Conservation (phyloP, 2,888 invertebrate species). For the Drosophila cognata region DNA sequence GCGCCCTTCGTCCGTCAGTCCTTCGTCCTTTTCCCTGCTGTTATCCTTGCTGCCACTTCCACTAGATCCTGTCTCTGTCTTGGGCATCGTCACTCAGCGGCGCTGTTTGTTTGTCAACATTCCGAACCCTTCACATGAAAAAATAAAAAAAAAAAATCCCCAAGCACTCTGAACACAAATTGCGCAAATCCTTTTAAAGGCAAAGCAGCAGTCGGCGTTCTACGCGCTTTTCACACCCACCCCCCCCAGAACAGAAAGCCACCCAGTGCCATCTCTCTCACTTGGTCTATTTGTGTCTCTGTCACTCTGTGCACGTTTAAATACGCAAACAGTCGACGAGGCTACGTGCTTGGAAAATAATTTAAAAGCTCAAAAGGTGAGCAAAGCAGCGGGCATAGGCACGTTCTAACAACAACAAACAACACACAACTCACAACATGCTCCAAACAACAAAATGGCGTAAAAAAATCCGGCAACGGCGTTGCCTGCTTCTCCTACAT, state of each 20-base stretch:
- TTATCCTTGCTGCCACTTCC: constrained; percentile 19
- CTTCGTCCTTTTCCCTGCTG: constrained; percentile 24
- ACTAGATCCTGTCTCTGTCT: constrained; percentile 62
- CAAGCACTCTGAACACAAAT: constrained; percentile 62
- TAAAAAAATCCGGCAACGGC: constrained; percentile 57
- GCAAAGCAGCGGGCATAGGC: constrained; percentile 77
- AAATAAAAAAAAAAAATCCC: not conserved
- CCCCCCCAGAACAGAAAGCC: not conserved
- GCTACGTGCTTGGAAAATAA: constrained; percentile 82
- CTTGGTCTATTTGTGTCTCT: constrained; percentile 4
- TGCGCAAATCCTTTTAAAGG: constrained; percentile 83
- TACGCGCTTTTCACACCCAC: constrained; percentile 58
- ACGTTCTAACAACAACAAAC: constrained; percentile 68
- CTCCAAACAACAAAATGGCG: constrained; percentile 69
- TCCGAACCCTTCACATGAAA: constrained; percentile 57
- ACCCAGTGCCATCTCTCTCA: not conserved
- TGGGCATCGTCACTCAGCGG: constrained; percentile 75
- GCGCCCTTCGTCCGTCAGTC: constrained; percentile 13
- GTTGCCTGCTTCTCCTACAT: not conserved
- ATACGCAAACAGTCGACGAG: constrained; percentile 78
- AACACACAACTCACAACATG: constrained; percentile 26
- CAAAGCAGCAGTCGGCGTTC: constrained; percentile 41
- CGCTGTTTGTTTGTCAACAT: constrained; percentile 77
- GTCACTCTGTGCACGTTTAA: constrained; percentile 66
- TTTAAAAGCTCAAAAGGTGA: constrained; percentile 83